Conservation (phyloP, 2,888 invertebrate species). For the Eupsilia transversa region DNA sequence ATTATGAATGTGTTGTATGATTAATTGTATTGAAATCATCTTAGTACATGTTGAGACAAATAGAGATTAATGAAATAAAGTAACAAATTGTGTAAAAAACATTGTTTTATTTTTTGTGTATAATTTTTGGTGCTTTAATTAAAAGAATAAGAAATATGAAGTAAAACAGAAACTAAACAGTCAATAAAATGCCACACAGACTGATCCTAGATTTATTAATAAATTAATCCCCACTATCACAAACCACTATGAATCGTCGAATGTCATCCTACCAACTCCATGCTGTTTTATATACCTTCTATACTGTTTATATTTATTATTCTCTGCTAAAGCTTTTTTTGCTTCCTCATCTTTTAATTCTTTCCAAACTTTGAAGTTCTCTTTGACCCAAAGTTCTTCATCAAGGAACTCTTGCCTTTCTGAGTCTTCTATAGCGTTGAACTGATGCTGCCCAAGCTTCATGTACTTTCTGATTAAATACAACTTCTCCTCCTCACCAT, state of each 20-base stretch:
- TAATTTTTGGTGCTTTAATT: slow-evolving; percentile 59
- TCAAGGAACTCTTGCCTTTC: slow-evolving; percentile 94
- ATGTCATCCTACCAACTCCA: slow-evolving; percentile 97
- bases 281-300: slow-evolving; percentile 97
- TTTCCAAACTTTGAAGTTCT: slow-evolving; percentile 95
- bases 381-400: slow-evolving; percentile 95
- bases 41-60: slow-evolving; percentile 87
- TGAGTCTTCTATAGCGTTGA: slow-evolving; percentile 93
- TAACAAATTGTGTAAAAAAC: slow-evolving; percentile 86
- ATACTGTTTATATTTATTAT: slow-evolving; percentile 96
- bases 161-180: slow-evolving; percentile 44
- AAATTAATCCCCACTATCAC: slow-evolving; percentile 53
- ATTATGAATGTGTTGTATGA: slow-evolving; percentile 80
- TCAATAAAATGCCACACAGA: slow-evolving; percentile 51
- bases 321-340: slow-evolving; percentile 96
- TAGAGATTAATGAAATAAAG: slow-evolving; percentile 85
- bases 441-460: slow-evolving; percentile 93
- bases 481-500: slow-evolving; percentile 95
- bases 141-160: slow-evolving; percentile 44
- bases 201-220: slow-evolving; percentile 59
- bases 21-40: slow-evolving; percentile 80
- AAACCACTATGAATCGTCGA: slow-evolving; percentile 92
- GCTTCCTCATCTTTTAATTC: slow-evolving; percentile 95
- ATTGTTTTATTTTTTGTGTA: slow-evolving; percentile 78
- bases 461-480: slow-evolving; percentile 95